Conservation (phyloP, 1,140 invertebrate species). For the Cephus cinctus region DNA sequence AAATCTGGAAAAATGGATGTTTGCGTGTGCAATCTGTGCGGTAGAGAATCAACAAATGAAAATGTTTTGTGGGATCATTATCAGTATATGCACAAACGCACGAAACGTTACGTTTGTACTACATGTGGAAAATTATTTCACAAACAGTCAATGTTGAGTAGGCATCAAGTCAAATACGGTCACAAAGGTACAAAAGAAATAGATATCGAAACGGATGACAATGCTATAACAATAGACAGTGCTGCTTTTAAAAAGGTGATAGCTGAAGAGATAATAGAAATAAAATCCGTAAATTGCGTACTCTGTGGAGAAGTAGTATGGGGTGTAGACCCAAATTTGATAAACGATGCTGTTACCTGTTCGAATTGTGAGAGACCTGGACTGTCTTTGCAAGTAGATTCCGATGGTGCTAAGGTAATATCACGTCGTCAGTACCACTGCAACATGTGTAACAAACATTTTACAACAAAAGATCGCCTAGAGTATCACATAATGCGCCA, state of each 20-base stretch:
- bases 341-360: slow-evolving; percentile 26
- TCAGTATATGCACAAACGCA: slow-evolving; percentile 22
- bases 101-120: slow-evolving; percentile 19
- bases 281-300: slow-evolving; percentile 19
- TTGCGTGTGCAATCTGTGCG: slow-evolving; percentile 23
- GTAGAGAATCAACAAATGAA: slow-evolving; percentile 25
- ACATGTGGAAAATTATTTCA: slow-evolving; percentile 22
- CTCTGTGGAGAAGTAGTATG: slow-evolving; percentile 26
- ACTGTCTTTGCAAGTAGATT: slow-evolving; percentile 24
- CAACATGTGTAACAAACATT: slow-evolving; percentile 27
- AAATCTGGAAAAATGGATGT: slow-evolving; percentile 22
- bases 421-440: slow-evolving; percentile 30
- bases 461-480: slow-evolving; percentile 28
- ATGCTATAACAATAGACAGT: neutral
- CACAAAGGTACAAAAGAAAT: slow-evolving; percentile 19
- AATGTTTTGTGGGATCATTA: slow-evolving; percentile 32
- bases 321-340: slow-evolving; percentile 21
- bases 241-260: slow-evolving; percentile 8
- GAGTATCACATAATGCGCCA: slow-evolving; percentile 34
- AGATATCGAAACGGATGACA: neutral
- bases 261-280: slow-evolving; percentile 4
- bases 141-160: slow-evolving; percentile 16
- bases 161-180: slow-evolving; percentile 21
- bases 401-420: slow-evolving; percentile 22
- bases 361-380: slow-evolving; percentile 19